Percentiles rank a stretch among this genome's conserved stretches.
Conservation (phyloP, 2,888 invertebrate genomes). For the Dasysyrphus albostriatus region DNA sequence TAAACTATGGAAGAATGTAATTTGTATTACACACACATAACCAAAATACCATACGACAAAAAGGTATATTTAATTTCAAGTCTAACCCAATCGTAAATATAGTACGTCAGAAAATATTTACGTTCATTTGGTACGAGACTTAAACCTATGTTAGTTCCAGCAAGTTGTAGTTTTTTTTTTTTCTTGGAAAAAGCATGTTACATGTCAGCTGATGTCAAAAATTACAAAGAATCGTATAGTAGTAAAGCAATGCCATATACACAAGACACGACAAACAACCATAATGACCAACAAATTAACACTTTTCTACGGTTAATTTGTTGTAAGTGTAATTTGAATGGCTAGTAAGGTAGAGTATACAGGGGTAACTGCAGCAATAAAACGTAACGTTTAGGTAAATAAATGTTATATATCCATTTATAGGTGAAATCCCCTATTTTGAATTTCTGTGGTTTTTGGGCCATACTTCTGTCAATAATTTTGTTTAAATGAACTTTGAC, state of each 20-base stretch:
- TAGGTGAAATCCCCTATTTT: too few relatives aligned
- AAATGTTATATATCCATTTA: too few relatives aligned
- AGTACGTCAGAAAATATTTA: not conserved
- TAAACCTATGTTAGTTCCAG: not conserved
- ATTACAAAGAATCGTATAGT: not conserved
- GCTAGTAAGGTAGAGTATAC: not conserved
- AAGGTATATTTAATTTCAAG: not conserved
- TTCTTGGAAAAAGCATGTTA: not conserved
- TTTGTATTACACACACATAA: not conserved
- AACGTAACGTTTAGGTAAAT: too few relatives aligned
- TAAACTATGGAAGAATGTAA: too few relatives aligned
- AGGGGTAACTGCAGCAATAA: not conserved
- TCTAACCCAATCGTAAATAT: not conserved
- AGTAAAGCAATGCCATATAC: not conserved
- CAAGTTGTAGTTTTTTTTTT: not conserved
- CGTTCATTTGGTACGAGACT: not conserved
- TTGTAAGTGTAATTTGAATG: slow-evolving; percentile 3
- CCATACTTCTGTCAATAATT: too few relatives aligned
- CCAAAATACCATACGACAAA: too few relatives aligned
- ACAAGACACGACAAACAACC: slow-evolving; percentile 2
- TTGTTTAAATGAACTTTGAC: too few relatives aligned
- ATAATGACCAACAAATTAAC: slow-evolving; percentile 30
- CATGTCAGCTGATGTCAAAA: slow-evolving; percentile 25
- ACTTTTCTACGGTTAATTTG: slow-evolving; percentile 33
- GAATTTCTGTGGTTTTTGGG: too few relatives aligned